Percentiles rank a stretch among this genome's conserved stretches.
phyloP scores from a whole-genome alignment of 2,113 vertebrate genomes.

The Plecturocebus donacophilus region DNA sequence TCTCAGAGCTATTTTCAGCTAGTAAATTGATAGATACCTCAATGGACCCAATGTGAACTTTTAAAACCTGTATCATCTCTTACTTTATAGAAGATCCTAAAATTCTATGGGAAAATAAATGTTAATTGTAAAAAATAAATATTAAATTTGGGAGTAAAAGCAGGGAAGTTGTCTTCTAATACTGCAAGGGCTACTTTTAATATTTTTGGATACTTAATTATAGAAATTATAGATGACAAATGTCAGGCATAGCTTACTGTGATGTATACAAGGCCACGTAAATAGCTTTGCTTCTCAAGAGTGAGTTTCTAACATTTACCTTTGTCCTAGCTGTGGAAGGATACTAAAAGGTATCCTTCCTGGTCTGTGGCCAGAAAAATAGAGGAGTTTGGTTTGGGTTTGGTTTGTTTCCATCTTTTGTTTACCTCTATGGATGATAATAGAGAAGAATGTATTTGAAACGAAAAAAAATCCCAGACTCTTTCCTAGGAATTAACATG shows the following conservation, averaged over 20 bases:
- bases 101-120: not conserved
- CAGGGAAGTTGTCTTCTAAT: not conserved
- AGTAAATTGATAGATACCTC: not conserved
- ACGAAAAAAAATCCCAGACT: not conserved
- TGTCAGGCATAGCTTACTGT: conserved; percentile 11
- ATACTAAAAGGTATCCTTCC: not conserved
- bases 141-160: conserved; percentile 30
- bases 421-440: not conserved
- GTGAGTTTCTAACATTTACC: not conserved
- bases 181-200: not conserved
- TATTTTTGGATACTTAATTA: conserved; percentile 1
- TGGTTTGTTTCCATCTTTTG: not conserved
- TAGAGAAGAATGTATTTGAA: not conserved
- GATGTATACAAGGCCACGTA: not conserved
- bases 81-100: not conserved
- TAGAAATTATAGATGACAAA: not conserved
- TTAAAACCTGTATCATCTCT: conserved; percentile 8
- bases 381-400: not conserved
- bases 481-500: not conserved
- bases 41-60: conserved; percentile 14
- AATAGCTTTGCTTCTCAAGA: not conserved
- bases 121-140: conserved; percentile 34
- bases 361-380: not conserved
- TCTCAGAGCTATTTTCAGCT: not conserved
- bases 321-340: not conserved